Conservation (phyloP, 2,888 invertebrate species). For the Colostygia pectinataria region DNA sequence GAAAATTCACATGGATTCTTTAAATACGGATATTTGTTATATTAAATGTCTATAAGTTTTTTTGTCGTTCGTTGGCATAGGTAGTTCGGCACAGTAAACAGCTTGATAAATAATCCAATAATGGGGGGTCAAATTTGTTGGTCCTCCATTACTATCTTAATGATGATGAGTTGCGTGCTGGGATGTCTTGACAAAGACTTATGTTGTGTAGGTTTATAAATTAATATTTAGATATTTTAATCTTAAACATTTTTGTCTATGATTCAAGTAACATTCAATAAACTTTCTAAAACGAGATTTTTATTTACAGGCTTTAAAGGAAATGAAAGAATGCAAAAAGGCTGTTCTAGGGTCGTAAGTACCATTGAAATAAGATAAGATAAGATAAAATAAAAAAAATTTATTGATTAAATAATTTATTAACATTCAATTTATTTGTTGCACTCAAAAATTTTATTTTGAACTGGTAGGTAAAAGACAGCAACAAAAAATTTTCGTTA, state of each 20-base stretch:
- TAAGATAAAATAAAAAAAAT: too few species aligned
- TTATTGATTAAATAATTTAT: too few species aligned
- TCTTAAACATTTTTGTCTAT: too few species aligned
- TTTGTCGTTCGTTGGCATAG: conserved; percentile 18
- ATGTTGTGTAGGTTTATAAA: conserved; percentile 58
- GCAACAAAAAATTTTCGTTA: too few species aligned
- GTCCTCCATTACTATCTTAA: conserved; percentile 62
- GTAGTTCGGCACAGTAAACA: conserved; percentile 18
- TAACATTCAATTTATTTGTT: too few species aligned
- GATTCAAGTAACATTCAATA: too few species aligned
- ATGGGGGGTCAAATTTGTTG: conserved; percentile 68
- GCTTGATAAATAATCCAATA: conserved; percentile 19
- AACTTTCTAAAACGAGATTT: conserved; percentile 5
- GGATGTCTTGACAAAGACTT: conserved; percentile 67
- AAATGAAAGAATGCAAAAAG: conserved; percentile 73
- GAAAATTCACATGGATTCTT: conserved; percentile 35
- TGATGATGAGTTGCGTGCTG: conserved; percentile 50
- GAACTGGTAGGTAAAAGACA: too few species aligned
- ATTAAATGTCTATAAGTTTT: conserved; percentile 13
- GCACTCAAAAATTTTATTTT: too few species aligned
- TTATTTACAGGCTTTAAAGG: conserved; percentile 66
- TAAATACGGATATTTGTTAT: conserved; percentile 38
- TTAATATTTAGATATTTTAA: too few species aligned
- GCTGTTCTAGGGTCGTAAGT: conserved; percentile 66
- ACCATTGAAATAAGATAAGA: too few species aligned